phyloP scores from a whole-genome alignment of 2,797 vertebrate species.

The Ptychobarbus kaznakovi region DNA sequence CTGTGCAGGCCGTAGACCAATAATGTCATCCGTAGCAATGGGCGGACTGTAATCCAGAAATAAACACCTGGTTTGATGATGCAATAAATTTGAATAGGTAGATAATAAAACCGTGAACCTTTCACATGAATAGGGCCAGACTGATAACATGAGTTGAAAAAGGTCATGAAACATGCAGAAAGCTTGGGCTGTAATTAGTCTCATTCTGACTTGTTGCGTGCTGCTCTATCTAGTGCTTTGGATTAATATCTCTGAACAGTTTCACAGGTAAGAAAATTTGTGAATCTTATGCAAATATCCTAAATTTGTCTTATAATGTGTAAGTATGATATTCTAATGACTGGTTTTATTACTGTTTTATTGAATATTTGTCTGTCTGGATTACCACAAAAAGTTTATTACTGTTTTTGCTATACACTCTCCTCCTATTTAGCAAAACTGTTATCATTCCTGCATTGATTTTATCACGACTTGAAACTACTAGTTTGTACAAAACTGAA shows the following conservation, averaged over 20 bases:
- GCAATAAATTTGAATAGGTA: not conserved
- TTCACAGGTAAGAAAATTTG: conserved; percentile 11
- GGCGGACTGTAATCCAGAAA: conserved; percentile 2
- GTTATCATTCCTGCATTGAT: not conserved
- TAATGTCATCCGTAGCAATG: not conserved
- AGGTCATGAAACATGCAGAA: conserved; percentile 41
- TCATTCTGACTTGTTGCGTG: not conserved
- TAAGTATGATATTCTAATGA: not conserved
- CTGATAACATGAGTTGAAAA: not conserved
- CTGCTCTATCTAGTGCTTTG: conserved; percentile 47
- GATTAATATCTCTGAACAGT: not conserved
- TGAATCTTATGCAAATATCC: not conserved
- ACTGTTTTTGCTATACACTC: not conserved
- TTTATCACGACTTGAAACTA: not conserved
- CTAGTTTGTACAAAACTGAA: not conserved
- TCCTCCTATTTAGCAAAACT: not conserved
- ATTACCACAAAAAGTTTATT: not conserved
- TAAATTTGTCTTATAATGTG: not conserved
- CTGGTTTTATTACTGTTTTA: not conserved
- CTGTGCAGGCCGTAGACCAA: not conserved
- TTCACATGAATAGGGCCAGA: not conserved
- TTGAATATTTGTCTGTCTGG: not conserved
- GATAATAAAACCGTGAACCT: conserved; percentile 14
- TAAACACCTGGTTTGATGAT: conserved; percentile 10
- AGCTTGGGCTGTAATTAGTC: not conserved